Evolutionary conservation across 2,888 invertebrate genomes (phyloP).

Genomic region (Corbicula japonica): DNA sequence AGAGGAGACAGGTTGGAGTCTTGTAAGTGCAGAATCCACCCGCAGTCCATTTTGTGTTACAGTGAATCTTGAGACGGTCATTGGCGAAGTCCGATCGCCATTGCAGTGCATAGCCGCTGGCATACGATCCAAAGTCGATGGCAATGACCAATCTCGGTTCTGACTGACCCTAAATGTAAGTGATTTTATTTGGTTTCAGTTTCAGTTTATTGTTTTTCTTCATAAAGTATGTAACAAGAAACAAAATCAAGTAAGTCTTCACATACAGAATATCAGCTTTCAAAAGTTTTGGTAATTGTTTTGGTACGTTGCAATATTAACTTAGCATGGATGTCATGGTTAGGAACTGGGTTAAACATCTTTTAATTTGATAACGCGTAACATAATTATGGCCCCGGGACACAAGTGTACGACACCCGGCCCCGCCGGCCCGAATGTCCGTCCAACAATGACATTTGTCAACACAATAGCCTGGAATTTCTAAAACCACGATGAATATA

Average conservation of each 20-base stretch:
- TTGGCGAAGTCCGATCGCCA: constrained; percentile 40
- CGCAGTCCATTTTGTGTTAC: constrained; percentile 43
- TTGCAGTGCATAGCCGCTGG: constrained; percentile 53
- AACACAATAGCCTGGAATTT: too few relatives aligned
- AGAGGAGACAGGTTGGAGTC: constrained; percentile 36
- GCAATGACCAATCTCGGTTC: constrained; percentile 50
- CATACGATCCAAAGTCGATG: constrained; percentile 58
- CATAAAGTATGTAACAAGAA: neutral
- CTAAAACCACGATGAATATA: too few relatives aligned
- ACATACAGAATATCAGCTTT: neutral
- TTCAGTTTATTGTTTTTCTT: neutral
- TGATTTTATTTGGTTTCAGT: neutral
- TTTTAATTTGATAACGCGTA: too few relatives aligned
- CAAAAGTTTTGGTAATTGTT: neutral
- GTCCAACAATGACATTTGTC: too few relatives aligned
- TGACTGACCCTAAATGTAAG: constrained; percentile 16
- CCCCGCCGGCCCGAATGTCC: too few relatives aligned
- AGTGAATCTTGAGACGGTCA: constrained; percentile 39
- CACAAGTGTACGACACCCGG: too few relatives aligned
- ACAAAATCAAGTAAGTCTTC: neutral
- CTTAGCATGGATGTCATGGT: neutral
- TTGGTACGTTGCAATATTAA: neutral
- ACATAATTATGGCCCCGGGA: too few relatives aligned
- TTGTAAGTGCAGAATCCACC: constrained; percentile 44
- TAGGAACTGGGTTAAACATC: neutral